Evolutionary conservation across 2,797 vertebrate species (phyloP), one percentile per base, ranked within the genome.

Genomic region (Oceanodroma leucorhoa): DNA sequence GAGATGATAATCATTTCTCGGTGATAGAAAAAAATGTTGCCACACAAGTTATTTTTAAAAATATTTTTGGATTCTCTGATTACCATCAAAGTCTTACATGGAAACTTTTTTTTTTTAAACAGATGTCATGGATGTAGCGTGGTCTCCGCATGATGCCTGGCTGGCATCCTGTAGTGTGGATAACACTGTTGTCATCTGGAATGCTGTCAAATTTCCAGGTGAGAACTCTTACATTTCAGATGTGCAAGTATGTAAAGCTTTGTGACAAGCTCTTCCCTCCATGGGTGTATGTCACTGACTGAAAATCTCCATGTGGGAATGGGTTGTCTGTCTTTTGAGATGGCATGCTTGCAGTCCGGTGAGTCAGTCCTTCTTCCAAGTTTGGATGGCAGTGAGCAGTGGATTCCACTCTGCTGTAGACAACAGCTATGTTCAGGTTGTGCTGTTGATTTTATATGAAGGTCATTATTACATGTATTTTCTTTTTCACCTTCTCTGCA

Each of bases 41-140:
- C 22, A 14, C 21, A 18, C 14, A 43, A 50, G 24, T 72, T 75
- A 5, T 79, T 86, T 71, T 54, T 17, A 2, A 22, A 51, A 67
- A 40, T 10, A 9, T 6, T 30, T 70, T 26, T 62, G 24, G 11
- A 36, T 87, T 90, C 58, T 95, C 70, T 95, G 71, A 54, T 84
- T 36, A 2, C 57, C 19, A 41, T 53, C 22, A 43, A 1, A 2
- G 2, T 80, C 77, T 83, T 34, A 38, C 17, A 30, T 61, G 32
- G 27, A 77, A 85, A 29, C 43, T n/a, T 23, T 34, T n/a, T 36
- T 41, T 95, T 84, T 91, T 84, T 9, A 30, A 67, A 61, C 92
- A 99, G 99, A 99, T 96, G 99, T 99, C 85, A 99, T 99, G 99
- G 99, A 99, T 36, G 99, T 99, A 36, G 99, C 99, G 0, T 99